A percentile compares a stretch with the other conserved stretches of the same genome.
These are phyloP conservation scores for Pipistrellus pipistrellus DNA, from an alignment of 2,797 vertebrate species.

Conservation along the genomic window DNA sequence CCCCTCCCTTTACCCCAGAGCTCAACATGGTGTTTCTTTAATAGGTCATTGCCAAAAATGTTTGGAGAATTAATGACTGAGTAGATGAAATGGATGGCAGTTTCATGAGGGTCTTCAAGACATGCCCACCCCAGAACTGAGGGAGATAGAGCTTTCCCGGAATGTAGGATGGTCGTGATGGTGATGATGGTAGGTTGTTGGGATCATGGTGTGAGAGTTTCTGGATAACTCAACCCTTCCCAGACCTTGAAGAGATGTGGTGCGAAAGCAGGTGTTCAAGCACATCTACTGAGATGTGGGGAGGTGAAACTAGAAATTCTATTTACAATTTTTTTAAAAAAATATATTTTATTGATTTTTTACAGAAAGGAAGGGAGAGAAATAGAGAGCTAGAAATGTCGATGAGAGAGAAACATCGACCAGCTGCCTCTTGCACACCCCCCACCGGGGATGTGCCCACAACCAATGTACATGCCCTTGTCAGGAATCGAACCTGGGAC, in stretches of 20 bases:
- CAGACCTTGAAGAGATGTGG: neutral
- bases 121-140: neutral
- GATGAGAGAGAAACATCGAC: too few species aligned
- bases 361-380: too few species aligned
- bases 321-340: neutral
- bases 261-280: neutral
- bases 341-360: too few species aligned
- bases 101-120: neutral
- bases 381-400: too few species aligned
- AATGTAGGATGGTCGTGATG: accelerated
- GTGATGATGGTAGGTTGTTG: neutral
- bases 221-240: neutral
- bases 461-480: too few species aligned
- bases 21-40: neutral
- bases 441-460: too few species aligned
- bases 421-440: too few species aligned
- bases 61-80: neutral
- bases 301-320: neutral
- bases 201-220: neutral
- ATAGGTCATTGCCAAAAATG: neutral
- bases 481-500: too few species aligned
- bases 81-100: neutral
- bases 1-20: neutral
- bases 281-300: neutral
- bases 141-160: neutral